Evolutionary conservation across 2,888 invertebrate genomes (phyloP).

Genomic region (Eudasyphora cyanicolor): DNA sequence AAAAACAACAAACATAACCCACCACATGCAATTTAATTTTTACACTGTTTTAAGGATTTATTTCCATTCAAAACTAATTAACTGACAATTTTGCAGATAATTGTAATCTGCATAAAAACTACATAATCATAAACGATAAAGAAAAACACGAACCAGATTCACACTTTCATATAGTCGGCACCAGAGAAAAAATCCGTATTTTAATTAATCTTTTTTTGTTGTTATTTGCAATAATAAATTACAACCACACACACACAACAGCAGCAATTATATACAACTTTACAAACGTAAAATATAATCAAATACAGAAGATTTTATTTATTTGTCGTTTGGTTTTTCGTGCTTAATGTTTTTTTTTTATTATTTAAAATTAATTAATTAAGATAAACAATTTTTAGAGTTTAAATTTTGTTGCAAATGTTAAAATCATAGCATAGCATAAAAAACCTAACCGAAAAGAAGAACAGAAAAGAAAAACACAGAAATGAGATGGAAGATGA

Average conservation of each 20-base stretch:
- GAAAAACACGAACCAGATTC: not conserved
- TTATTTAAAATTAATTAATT: too few relatives aligned
- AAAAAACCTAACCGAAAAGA: conserved; percentile 24
- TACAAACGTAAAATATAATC: not conserved
- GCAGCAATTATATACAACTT: not conserved
- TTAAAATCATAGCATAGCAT: conserved; percentile 13
- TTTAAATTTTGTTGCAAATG: not conserved
- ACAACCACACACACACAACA: not conserved
- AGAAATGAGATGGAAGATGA: conserved; percentile 44
- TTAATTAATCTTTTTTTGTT: not conserved
- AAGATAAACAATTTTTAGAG: too few relatives aligned
- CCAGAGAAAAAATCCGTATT: not conserved
- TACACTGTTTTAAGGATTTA: conserved; percentile 43
- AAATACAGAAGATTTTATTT: too few relatives aligned
- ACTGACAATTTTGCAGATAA: conserved; percentile 5
- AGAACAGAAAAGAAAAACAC: conserved; percentile 19
- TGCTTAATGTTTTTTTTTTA: conserved; percentile 7
- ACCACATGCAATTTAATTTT: conserved; percentile 52
- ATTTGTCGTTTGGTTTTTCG: too few relatives aligned
- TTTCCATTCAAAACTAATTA: conserved; percentile 19
- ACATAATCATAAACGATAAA: not conserved
- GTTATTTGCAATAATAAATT: conserved; percentile 2
- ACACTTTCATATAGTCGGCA: not conserved
- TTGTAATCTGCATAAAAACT: conserved; percentile 2
- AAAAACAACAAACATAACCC: not conserved